Evolutionary conservation across 2,888 invertebrate genomes (phyloP).

Genomic region (Micropterix aruncella): DNA sequence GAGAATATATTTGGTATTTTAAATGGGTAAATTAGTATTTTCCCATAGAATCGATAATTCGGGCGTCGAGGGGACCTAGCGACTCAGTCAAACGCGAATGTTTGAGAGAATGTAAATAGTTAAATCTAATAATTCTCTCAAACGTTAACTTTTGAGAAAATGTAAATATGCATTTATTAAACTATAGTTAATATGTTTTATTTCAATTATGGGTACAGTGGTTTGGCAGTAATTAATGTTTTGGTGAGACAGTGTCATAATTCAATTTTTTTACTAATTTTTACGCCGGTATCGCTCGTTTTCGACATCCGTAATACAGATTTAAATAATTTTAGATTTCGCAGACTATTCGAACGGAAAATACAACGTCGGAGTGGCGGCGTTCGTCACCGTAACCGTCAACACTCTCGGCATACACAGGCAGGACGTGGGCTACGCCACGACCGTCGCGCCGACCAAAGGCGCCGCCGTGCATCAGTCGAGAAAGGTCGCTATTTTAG

Average conservation of each 20-base stretch:
- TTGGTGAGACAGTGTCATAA: too few species aligned
- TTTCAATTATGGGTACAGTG: too few species aligned
- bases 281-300: not conserved
- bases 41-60: too few species aligned
- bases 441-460: constrained; percentile 22
- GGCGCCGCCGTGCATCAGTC: constrained; percentile 32
- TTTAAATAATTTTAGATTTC: constrained; percentile 23
- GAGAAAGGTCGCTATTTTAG: constrained; percentile 23
- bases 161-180: not conserved
- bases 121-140: too few species aligned
- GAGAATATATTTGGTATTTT: too few species aligned
- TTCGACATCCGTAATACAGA: not conserved
- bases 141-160: too few species aligned
- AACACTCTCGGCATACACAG: constrained; percentile 30
- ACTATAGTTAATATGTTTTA: constrained; percentile 1
- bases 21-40: too few species aligned
- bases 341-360: constrained; percentile 28
- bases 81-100: too few species aligned
- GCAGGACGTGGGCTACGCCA: constrained; percentile 35
- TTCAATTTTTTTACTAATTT: too few species aligned
- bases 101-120: too few species aligned
- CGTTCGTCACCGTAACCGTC: constrained; percentile 28
- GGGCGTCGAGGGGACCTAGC: too few species aligned
- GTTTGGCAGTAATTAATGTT: too few species aligned
- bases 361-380: constrained; percentile 29